These are phyloP conservation scores for Litocranius walleri DNA, from an alignment of 2,113 vertebrate species.

Conservation along the genomic window DNA sequence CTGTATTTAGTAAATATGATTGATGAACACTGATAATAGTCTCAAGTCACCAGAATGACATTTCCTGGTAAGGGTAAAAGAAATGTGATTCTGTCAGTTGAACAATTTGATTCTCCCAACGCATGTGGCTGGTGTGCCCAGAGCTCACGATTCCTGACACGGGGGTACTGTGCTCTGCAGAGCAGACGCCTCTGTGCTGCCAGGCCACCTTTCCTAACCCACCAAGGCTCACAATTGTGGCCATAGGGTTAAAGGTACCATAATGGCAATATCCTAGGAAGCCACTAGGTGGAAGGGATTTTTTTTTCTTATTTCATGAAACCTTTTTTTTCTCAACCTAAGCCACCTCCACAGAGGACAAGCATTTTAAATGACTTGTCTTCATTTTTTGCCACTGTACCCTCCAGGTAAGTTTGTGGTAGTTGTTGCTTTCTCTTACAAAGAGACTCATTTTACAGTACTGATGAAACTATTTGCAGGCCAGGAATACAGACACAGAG, in stretches of 20 bases:
- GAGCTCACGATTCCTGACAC: background rate
- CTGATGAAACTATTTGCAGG: background rate
- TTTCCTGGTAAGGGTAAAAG: background rate
- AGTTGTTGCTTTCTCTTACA: background rate
- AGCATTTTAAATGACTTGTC: background rate
- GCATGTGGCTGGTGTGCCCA: rapidly evolving
- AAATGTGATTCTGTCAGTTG: background rate
- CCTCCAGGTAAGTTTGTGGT: background rate
- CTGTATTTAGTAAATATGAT: background rate
- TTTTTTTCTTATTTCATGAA: background rate
- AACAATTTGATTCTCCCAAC: background rate
- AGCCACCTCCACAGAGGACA: background rate
- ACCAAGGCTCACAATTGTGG: background rate
- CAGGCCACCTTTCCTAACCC: background rate
- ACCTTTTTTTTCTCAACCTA: background rate
- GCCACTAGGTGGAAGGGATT: background rate
- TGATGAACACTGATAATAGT: background rate
- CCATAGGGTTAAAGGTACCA: background rate
- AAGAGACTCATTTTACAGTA: background rate
- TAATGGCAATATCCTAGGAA: background rate
- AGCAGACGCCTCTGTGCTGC: background rate
- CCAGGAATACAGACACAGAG: background rate
- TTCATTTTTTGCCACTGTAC: background rate
- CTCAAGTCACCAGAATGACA: background rate
- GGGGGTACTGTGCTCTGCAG: background rate